Conservation (phyloP, 2,888 invertebrate genomes). For the Ectemnius cavifrons region DNA sequence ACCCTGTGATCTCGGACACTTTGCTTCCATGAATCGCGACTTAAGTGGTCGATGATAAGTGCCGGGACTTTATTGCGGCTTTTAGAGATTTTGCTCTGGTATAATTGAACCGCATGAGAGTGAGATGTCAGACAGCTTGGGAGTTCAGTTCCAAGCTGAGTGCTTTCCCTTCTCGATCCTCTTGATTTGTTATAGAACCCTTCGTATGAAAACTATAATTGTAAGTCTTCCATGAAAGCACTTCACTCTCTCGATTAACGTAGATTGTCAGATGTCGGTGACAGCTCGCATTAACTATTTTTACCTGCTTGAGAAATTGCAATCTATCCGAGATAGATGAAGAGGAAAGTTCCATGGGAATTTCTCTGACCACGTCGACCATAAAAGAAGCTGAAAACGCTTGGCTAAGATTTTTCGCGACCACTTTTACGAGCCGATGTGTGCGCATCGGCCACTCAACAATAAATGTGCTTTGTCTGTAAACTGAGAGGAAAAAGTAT, state of each 20-base stretch:
- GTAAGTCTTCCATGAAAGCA: neutral
- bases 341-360: slow-evolving; percentile 35
- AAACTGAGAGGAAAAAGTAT: slow-evolving; percentile 4
- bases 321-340: slow-evolving; percentile 24
- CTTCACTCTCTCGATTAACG: neutral
- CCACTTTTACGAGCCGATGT: slow-evolving; percentile 39
- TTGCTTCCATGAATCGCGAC: neutral
- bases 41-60: slow-evolving; percentile 3
- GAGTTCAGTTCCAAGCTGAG: no score
- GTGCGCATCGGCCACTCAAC: slow-evolving; percentile 38
- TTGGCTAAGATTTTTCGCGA: slow-evolving; percentile 26
- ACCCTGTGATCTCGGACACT: neutral
- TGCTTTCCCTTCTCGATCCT: no score
- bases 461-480: slow-evolving; percentile 15
- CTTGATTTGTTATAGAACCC: no score
- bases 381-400: slow-evolving; percentile 40
- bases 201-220: neutral
- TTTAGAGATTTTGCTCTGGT: neutral
- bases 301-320: neutral
- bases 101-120: neutral
- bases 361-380: slow-evolving; percentile 24
- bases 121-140: neutral
- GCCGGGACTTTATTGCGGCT: neutral
- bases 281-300: neutral
- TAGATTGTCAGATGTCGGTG: neutral